Conservation (phyloP, 2,888 invertebrate species). For the Eutolmus rufibarbis region DNA sequence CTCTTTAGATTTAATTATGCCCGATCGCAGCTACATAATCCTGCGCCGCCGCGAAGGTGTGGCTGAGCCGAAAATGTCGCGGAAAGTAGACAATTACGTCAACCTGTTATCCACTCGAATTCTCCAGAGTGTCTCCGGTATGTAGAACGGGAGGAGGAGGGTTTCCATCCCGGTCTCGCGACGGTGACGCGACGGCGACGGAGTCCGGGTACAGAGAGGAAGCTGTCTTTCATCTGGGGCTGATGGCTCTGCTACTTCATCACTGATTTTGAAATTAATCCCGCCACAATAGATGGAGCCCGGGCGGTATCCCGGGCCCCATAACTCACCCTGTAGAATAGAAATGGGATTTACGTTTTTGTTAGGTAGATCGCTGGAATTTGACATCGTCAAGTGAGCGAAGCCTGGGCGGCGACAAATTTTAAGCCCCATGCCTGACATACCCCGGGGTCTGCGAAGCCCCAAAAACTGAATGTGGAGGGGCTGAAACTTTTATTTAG, state of each 20-base stretch:
- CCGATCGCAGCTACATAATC: slow-evolving; percentile 15
- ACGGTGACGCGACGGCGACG: neutral
- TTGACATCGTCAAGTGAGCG: neutral
- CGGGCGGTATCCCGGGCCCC: neutral
- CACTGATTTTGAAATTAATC: slow-evolving; percentile 40
- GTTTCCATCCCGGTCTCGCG: neutral
- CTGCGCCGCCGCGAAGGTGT: slow-evolving; percentile 8
- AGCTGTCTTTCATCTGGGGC: slow-evolving; percentile 33
- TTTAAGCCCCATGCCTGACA: slow-evolving; percentile 12
- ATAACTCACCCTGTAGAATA: slow-evolving; percentile 31
- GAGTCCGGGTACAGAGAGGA: neutral
- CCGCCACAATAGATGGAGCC: slow-evolving; percentile 31
- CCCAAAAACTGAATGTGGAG: neutral
- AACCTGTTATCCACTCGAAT: slow-evolving; percentile 33
- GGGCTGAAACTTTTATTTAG: slow-evolving; percentile 22
- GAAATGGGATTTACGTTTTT: slow-evolving; percentile 14
- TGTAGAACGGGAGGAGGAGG: neutral
- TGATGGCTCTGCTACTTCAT: slow-evolving; percentile 35
- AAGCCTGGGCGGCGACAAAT: neutral
- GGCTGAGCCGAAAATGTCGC: neutral
- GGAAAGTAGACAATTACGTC: slow-evolving; percentile 17
- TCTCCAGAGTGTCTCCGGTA: neutral
- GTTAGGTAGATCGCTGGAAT: slow-evolving; percentile 27
- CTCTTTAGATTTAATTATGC: slow-evolving; percentile 33
- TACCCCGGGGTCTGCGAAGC: neutral